Percentiles rank a stretch among this genome's conserved stretches.
Evolutionary conservation across 2,888 invertebrate species (phyloP).

Genomic region (Clanis bilineata): DNA sequence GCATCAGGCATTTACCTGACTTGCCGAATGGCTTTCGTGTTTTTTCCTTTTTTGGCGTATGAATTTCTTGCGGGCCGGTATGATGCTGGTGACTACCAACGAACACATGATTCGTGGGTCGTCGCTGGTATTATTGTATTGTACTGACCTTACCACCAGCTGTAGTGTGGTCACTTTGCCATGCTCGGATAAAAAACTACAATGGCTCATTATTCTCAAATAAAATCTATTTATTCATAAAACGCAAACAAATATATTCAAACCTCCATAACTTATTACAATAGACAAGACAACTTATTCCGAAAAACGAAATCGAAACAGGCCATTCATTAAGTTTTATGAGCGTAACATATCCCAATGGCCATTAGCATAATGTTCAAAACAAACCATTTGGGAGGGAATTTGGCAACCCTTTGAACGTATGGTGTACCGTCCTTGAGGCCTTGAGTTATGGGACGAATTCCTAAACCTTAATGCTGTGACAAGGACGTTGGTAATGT

Average conservation of each 20-base stretch:
- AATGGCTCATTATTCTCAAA: too few relatives aligned
- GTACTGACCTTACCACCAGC: too few relatives aligned
- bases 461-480: constrained; percentile 1
- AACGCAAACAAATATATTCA: background rate
- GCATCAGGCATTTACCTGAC: too few relatives aligned
- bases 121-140: too few relatives aligned
- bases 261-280: background rate
- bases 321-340: background rate
- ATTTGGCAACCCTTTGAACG: background rate
- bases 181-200: too few relatives aligned
- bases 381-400: constrained; percentile 5
- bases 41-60: too few relatives aligned
- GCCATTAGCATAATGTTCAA: constrained; percentile 5
- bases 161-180: too few relatives aligned
- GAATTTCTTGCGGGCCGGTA: too few relatives aligned
- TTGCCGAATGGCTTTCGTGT: too few relatives aligned
- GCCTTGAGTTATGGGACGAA: background rate
- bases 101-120: too few relatives aligned
- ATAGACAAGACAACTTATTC: background rate
- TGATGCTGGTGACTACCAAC: too few relatives aligned
- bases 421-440: background rate
- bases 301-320: background rate
- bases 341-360: constrained; percentile 1
- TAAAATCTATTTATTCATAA: too few relatives aligned
- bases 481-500: background rate